Evolutionary conservation across 2,113 vertebrate genomes (phyloP).

Genomic region (Bufo bufo): DNA sequence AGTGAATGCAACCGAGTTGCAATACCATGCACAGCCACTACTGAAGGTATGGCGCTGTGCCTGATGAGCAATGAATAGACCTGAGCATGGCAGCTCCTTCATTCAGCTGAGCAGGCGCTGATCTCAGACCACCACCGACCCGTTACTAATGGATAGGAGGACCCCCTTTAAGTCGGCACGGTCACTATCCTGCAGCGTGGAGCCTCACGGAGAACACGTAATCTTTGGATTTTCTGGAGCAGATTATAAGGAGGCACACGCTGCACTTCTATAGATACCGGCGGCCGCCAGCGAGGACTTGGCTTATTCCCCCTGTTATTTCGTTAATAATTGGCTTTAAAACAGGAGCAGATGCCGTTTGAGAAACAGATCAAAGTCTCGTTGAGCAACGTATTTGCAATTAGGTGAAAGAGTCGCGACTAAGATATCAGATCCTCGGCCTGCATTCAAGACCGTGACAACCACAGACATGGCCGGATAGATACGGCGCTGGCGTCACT

Average conservation of each 20-base stretch:
- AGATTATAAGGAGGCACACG: conserved; percentile 33
- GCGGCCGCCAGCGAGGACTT: background rate
- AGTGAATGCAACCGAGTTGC: no score
- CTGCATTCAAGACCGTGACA: background rate
- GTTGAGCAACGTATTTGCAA: background rate
- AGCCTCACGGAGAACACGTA: background rate
- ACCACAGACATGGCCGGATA: background rate
- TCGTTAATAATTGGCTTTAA: conserved; percentile 49
- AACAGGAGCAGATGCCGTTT: conserved; percentile 24
- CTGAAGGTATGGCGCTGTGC: no score
- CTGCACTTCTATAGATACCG: background rate
- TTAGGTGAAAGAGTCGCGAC: background rate
- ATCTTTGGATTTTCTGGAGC: background rate
- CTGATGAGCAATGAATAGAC: no score
- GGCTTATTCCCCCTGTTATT: conserved; percentile 31
- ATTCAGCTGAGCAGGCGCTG: no score
- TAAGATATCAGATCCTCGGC: background rate
- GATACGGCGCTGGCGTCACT: background rate
- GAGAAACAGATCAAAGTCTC: conserved; percentile 34
- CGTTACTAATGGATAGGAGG: no score
- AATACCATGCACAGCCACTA: no score
- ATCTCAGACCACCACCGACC: no score
- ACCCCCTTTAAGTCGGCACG: background rate
- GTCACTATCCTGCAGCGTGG: no score
- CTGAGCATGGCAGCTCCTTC: no score